Evolutionary conservation across 2,797 vertebrate genomes (phyloP).

Genomic region (Urocyon cinereoargenteus): DNA sequence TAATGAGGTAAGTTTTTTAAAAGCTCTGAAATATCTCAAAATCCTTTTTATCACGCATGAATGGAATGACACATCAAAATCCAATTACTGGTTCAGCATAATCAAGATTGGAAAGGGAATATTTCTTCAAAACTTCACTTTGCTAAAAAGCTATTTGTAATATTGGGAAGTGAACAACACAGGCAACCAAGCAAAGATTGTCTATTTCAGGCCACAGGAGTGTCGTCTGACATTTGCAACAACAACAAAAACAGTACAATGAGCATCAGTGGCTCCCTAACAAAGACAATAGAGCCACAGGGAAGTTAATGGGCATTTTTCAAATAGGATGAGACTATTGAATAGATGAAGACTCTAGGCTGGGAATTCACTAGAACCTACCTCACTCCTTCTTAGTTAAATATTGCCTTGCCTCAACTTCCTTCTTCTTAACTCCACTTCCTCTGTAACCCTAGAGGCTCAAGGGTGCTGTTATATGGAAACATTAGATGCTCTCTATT

Average conservation of each 20-base stretch:
- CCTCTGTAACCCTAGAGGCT: not conserved
- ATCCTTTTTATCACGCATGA: not conserved
- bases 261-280: not conserved
- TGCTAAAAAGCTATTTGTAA: not conserved
- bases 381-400: not conserved
- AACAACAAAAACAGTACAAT: not conserved
- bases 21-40: not conserved
- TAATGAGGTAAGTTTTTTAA: not conserved
- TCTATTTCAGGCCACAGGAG: not conserved
- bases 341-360: not conserved
- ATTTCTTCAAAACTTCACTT: slow-evolving; percentile 16
- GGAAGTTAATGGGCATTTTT: not conserved
- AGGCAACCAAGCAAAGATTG: not conserved
- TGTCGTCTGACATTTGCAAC: not conserved
- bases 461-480: not conserved
- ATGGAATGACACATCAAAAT: not conserved
- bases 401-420: not conserved
- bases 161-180: not conserved
- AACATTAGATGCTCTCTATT: not conserved
- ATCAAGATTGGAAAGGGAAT: not conserved
- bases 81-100: not conserved
- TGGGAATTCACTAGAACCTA: not conserved
- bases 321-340: not conserved
- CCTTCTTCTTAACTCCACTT: not conserved
- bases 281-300: not conserved